Evolutionary conservation across 2,797 vertebrate genomes (phyloP).

Genomic region (Enteromius unitaeniatus): DNA sequence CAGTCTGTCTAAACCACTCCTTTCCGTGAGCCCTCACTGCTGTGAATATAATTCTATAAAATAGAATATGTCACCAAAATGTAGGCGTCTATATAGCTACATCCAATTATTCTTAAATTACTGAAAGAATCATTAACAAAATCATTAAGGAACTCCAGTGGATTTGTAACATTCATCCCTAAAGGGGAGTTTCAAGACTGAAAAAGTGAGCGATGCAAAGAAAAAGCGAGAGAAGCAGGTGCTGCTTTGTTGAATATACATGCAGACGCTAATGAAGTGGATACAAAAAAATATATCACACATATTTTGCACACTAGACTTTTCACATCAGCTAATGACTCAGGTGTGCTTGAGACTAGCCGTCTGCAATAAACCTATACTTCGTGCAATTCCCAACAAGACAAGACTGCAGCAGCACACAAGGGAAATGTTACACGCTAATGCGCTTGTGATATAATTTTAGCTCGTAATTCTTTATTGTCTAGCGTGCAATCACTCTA

Average conservation of each 20-base stretch:
- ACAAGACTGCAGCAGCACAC: constrained; percentile 11
- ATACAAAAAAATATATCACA: background rate
- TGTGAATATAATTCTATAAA: background rate
- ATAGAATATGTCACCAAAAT: background rate
- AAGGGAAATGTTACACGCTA: background rate
- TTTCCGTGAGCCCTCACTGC: too few species aligned
- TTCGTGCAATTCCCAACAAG: background rate
- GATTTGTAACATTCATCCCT: background rate
- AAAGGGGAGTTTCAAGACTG: background rate
- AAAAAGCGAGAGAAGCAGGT: background rate
- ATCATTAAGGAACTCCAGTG: background rate
- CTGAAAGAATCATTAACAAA: background rate
- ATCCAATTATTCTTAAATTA: background rate
- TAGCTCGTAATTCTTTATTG: constrained; percentile 16
- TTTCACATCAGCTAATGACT: constrained; percentile 31
- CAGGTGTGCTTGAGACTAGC: constrained; percentile 3
- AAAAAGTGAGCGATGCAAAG: background rate
- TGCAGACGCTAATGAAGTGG: constrained; percentile 14
- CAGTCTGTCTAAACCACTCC: too few species aligned
- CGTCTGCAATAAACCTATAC: constrained; percentile 6
- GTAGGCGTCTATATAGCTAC: background rate
- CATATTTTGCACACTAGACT: constrained; percentile 7
- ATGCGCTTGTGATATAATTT: constrained; percentile 14
- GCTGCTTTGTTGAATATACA: constrained; percentile 25
- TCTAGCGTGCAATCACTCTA: constrained; percentile 21